Base-by-base conservation (phyloP, 2,113 vertebrate species). In the Puffinus mauretanicus region DNA sequence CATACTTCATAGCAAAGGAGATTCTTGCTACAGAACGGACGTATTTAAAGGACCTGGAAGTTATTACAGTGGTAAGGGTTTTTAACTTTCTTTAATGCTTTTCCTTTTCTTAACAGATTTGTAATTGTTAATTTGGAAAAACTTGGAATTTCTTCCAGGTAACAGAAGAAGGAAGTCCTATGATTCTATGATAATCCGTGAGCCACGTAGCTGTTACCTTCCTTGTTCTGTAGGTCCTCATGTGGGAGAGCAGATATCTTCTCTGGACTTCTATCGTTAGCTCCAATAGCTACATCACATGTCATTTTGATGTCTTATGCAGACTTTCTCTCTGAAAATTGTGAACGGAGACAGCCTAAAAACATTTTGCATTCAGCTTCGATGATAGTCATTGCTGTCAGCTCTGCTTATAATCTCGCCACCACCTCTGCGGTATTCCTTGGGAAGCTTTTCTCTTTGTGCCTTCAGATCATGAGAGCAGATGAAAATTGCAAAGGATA, bases 1-100 rank as follows among this genome's bases (percentile, higher is more conserved):
- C 99, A 1, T 99, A 99, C 94, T 99, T 99, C 97, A 99, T 99
- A 96, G 99, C 99, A 65, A 99, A 99, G 98, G 99, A 99, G 98
- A 99, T 99, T 94, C 98, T 99, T 13, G 99, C 99, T 86, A 99
- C 99, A 25, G 99, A 99, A 82, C 97, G 99, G 32, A 99, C 99
- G 0, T 99, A 99, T 88, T 94, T 99, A 47, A 99, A 99, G 93
- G 99, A 99, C 93, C 96, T 99, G 30, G 99, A 99, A 97, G 99
- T 99, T 66, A 98, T 99, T 82, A 99, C 99, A 11, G 99, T 99
- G 98, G 99, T 99, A 98, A 98, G 99, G 47, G 32, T 7, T 26
- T 51, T 57, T n/a, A 54, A 24, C 29, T 62, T 82, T 34, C n/a
- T 90, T 77, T 10, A 47, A 12, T 60, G 7, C 46, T 65, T 60